A percentile compares a stretch with the other conserved stretches of the same genome.
phyloP scores from a whole-genome alignment of 2,113 vertebrate genomes.

The Sceloporus undulatus region DNA sequence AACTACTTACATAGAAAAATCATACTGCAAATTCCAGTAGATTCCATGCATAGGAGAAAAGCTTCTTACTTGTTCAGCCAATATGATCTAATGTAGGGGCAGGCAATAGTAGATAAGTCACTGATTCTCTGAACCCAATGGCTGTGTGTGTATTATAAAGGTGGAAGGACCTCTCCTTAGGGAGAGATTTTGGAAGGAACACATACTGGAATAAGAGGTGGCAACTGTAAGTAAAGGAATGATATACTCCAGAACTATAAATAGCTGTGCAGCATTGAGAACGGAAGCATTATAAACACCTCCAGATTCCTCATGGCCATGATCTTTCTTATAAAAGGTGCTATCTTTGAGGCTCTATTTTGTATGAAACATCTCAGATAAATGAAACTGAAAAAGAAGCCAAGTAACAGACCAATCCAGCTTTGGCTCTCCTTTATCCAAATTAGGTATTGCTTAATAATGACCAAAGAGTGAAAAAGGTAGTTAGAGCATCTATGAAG shows the following conservation, averaged over 20 bases:
- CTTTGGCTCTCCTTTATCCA: background rate
- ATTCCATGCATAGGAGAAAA: no score
- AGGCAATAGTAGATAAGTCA: no score
- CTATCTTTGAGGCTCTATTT: background rate
- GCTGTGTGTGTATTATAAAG: background rate
- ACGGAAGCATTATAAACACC: background rate
- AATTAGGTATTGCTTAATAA: background rate
- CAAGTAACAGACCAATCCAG: background rate
- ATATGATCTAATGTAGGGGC: background rate
- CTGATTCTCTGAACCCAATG: no score
- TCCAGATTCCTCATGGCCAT: background rate
- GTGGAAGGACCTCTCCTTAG: background rate
- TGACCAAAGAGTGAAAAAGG: background rate
- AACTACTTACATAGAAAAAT: background rate
- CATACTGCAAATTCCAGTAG: background rate
- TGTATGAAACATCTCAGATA: background rate
- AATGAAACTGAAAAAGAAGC: background rate
- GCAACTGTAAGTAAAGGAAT: background rate
- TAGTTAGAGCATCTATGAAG: background rate
- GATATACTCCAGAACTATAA: background rate
- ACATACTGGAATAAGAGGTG: background rate
- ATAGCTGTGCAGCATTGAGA: background rate
- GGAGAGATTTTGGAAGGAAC: background rate
- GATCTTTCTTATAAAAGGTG: background rate
- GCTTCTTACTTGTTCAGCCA: background rate